A percentile compares a stretch with the other conserved stretches of the same genome.
phyloP scores from a whole-genome alignment of 1,140 invertebrate species.

The Thrips palmi region DNA sequence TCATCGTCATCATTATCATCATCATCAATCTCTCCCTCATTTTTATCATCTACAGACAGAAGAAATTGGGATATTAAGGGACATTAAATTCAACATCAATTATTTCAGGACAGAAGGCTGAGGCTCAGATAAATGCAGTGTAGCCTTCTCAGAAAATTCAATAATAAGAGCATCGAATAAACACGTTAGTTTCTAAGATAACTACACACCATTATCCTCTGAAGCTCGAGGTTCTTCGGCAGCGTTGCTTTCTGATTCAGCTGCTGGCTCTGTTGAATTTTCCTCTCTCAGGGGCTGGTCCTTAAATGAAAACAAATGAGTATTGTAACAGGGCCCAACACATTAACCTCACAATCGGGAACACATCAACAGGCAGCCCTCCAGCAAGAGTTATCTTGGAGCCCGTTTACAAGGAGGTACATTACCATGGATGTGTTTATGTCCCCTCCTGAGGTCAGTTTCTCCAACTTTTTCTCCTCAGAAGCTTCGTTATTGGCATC shows the following conservation, averaged over 20 bases:
- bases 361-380: background rate
- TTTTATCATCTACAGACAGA: slow-evolving; percentile 28
- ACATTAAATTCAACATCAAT: too few species aligned
- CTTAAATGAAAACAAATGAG: too few species aligned
- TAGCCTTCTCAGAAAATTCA: slow-evolving; percentile 9
- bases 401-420: slow-evolving; percentile 17
- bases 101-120: background rate
- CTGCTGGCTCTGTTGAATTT: too few species aligned
- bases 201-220: slow-evolving; percentile 12
- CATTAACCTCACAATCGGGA: background rate
- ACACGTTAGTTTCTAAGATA: too few species aligned
- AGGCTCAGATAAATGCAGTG: background rate
- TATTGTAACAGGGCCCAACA: background rate
- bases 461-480: slow-evolving; percentile 13
- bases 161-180: slow-evolving; percentile 11
- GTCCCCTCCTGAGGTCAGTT: slow-evolving; percentile 1
- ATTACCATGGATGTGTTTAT: slow-evolving; percentile 2
- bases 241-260: too few species aligned
- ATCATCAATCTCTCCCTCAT: slow-evolving; percentile 35
- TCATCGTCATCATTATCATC: slow-evolving; percentile 52
- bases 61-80: too few species aligned
- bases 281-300: too few species aligned
- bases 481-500: slow-evolving; percentile 21
- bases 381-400: slow-evolving; percentile 17
- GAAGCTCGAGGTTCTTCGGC: slow-evolving; percentile 6